Conservation (phyloP, 2,797 vertebrate genomes). For the Coilia nasus region DNA sequence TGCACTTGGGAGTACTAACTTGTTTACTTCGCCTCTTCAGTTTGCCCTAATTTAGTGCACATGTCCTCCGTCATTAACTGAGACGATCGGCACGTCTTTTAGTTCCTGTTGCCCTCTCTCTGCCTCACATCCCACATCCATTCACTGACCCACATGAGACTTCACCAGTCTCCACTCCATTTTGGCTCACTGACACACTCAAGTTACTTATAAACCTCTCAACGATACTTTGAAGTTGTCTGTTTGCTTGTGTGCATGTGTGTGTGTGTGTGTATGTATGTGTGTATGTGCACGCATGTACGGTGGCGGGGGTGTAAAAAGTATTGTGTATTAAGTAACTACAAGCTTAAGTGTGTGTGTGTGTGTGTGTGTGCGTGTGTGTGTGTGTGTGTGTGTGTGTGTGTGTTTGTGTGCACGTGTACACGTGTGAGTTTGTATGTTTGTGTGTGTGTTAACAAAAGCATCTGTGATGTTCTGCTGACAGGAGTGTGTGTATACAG, state of each 20-base stretch:
- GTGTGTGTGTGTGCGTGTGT: no score
- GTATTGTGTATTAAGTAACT: no score
- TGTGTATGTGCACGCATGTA: no score
- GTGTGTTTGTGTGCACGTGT: not conserved
- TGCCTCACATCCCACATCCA: not conserved
- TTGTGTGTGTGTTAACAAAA: not conserved
- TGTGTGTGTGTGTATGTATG: no score
- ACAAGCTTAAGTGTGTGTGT: no score
- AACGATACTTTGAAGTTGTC: not conserved
- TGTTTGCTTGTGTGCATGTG: no score
- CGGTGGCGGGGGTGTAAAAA: no score
- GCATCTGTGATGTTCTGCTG: constrained; percentile 53
- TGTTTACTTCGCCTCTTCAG: no score
- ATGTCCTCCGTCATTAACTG: not conserved
- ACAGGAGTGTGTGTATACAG: constrained; percentile 60
- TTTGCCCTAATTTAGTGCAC: not conserved
- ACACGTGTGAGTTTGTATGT: not conserved
- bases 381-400: no score
- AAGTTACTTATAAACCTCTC: not conserved
- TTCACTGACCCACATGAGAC: not conserved
- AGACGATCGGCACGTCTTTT: not conserved
- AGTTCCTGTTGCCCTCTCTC: not conserved
- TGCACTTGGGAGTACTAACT: no score
- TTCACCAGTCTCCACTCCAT: not conserved
- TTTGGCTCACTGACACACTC: not conserved